Evolutionary conservation across 2,888 invertebrate genomes (phyloP).

Genomic region (Ophonus ardosiacus): DNA sequence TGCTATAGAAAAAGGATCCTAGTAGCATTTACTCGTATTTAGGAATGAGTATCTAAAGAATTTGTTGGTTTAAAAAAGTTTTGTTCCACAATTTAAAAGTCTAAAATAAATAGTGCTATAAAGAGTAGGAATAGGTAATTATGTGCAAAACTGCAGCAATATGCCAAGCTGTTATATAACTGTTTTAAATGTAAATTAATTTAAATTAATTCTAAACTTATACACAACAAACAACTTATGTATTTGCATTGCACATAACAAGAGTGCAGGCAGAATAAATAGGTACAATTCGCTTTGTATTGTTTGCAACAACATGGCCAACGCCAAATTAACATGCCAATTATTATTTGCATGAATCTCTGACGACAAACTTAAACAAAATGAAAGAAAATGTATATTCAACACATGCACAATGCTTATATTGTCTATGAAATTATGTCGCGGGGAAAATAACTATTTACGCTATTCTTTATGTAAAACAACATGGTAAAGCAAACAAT

Average conservation of each 20-base stretch:
- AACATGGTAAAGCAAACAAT: neutral
- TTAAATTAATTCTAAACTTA: constrained; percentile 57
- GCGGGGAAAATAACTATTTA: neutral
- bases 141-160: constrained; percentile 53
- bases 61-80: neutral
- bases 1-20: too few species aligned
- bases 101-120: constrained; percentile 9
- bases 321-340: constrained; percentile 32
- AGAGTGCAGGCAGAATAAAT: constrained; percentile 43
- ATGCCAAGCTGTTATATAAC: constrained; percentile 50
- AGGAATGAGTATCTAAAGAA: too few species aligned
- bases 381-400: neutral
- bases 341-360: constrained; percentile 31
- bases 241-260: constrained; percentile 53
- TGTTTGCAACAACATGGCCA: constrained; percentile 35
- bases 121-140: constrained; percentile 22
- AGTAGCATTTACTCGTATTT: too few species aligned
- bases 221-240: constrained; percentile 56
- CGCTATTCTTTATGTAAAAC: neutral
- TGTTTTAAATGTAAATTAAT: constrained; percentile 59
- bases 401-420: neutral
- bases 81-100: constrained; percentile 8
- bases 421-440: neutral
- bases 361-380: constrained; percentile 5
- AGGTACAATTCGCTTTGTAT: constrained; percentile 36